Conservation (phyloP, 2,113 vertebrate species). For the Maylandia zebra region DNA sequence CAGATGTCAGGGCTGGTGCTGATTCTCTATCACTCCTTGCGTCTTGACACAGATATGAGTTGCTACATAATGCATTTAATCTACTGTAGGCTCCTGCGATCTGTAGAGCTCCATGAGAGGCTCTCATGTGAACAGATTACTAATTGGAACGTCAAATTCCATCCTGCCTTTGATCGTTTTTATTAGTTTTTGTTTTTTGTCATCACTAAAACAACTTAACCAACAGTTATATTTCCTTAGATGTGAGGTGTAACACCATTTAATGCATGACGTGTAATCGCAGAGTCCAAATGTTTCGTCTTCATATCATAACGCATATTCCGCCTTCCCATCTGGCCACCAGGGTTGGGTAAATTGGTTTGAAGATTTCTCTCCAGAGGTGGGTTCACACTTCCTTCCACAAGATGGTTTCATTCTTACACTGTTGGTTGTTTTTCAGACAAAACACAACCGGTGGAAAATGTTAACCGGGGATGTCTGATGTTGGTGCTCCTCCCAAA, state of each 20-base stretch:
- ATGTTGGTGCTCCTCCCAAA: not conserved
- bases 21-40: slow-evolving; percentile 5
- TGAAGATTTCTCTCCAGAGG: not conserved
- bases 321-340: not conserved
- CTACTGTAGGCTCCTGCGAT: not conserved
- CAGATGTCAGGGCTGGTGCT: slow-evolving; percentile 43
- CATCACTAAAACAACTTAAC: not conserved
- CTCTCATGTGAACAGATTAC: not conserved
- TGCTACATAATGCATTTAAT: not conserved
- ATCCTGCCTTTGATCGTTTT: not conserved
- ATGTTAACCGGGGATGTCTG: not conserved
- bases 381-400: not conserved
- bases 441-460: not conserved
- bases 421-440: not conserved
- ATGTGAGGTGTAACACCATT: not conserved
- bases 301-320: not conserved
- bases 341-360: slow-evolving; percentile 4
- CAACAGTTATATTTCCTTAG: not conserved
- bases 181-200: not conserved
- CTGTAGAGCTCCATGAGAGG: not conserved
- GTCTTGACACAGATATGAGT: not conserved
- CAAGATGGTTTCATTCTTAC: not conserved
- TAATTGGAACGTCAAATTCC: not conserved
- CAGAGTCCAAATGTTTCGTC: not conserved
- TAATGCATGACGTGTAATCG: not conserved